Evolutionary conservation across 1,140 invertebrate species (phyloP).

Genomic region (Proctacanthus coquilletti): DNA sequence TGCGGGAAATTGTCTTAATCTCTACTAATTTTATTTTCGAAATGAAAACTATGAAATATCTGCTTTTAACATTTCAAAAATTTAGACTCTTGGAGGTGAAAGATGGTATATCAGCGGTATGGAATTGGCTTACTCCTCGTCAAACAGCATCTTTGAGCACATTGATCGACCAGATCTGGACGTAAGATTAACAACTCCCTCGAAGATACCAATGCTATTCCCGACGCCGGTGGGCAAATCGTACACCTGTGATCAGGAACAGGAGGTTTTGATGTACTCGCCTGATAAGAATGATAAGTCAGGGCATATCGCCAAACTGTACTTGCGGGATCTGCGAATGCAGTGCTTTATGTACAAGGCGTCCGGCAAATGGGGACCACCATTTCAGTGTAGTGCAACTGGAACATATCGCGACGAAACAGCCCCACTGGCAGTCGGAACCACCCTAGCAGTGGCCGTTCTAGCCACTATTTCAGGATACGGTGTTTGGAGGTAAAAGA

Average conservation of each 20-base stretch:
- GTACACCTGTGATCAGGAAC: conserved; percentile 54
- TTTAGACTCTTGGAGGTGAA: conserved; percentile 54
- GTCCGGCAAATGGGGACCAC: conserved; percentile 37
- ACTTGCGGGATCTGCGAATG: conserved; percentile 38
- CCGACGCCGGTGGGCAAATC: conserved; percentile 74
- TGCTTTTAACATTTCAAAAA: conserved; percentile 1
- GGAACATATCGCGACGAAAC: conserved; percentile 52
- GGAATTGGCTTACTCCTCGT: conserved; percentile 44
- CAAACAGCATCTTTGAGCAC: conserved; percentile 36
- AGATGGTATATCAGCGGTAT: conserved; percentile 67
- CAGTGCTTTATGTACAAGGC: conserved; percentile 45
- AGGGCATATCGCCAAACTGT: conserved; percentile 36
- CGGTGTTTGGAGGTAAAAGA: conserved; percentile 39
- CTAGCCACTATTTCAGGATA: conserved; percentile 68
- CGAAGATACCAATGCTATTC: conserved; percentile 48
- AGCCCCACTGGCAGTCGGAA: conserved; percentile 72
- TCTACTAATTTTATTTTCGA: too few relatives aligned
- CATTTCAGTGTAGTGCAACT: conserved; percentile 37
- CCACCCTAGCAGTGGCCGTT: conserved; percentile 65
- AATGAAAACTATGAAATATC: neutral
- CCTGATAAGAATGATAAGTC: conserved; percentile 26
- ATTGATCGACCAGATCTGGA: conserved; percentile 33
- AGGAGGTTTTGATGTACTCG: conserved; percentile 24
- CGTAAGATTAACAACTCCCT: conserved; percentile 40
- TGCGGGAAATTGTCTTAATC: too few relatives aligned